Percentiles rank a stretch among this genome's conserved stretches.
These are phyloP conservation scores for Caenorhabditis remanei DNA, from an alignment of 1,140 invertebrate genomes.

Conservation along the genomic window DNA sequence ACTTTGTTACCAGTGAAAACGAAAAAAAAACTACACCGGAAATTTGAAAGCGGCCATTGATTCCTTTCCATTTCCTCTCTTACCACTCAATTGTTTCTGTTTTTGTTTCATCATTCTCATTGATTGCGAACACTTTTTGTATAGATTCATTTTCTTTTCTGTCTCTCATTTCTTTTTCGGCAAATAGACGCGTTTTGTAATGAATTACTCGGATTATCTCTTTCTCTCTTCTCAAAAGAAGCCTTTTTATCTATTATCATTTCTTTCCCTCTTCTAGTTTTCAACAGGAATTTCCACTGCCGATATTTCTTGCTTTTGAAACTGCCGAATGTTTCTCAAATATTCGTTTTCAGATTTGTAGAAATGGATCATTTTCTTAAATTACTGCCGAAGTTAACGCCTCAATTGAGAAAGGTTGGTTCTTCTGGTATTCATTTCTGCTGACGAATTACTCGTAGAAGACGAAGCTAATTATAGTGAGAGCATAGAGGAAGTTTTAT, in stretches of 20 bases:
- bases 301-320: neutral
- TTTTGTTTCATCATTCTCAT: neutral
- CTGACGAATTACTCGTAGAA: neutral
- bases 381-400: conserved; percentile 15
- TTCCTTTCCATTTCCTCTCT: neutral
- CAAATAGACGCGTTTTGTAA: neutral
- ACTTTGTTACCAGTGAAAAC: too few relatives aligned
- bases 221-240: neutral
- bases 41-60: too few relatives aligned
- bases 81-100: neutral
- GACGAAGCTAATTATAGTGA: neutral
- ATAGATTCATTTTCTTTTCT: too few relatives aligned
- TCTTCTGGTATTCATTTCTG: too few relatives aligned
- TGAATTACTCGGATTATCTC: conserved; percentile 32
- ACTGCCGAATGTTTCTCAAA: neutral
- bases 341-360: neutral
- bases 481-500: neutral
- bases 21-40: too few relatives aligned
- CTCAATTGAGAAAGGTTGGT: conserved; percentile 22
- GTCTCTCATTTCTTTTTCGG: neutral
- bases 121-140: neutral
- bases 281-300: neutral
- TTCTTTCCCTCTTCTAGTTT: neutral
- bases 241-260: neutral
- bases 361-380: conserved; percentile 45